Conservation (phyloP, 1,140 invertebrate species). For the Pseudomyrmex cubaensis region DNA sequence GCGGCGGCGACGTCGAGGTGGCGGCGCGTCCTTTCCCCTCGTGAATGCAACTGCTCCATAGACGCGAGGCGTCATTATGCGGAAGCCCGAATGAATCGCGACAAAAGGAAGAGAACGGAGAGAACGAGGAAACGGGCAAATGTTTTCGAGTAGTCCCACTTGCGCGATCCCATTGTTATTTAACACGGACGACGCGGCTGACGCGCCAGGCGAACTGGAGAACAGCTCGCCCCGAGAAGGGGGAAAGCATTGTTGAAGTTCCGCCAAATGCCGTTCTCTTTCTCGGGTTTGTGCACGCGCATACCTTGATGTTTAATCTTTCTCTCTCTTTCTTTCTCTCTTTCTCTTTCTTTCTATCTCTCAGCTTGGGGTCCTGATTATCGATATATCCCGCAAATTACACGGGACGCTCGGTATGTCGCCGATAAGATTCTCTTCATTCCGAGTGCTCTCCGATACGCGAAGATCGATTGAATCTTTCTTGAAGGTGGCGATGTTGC, state of each 20-base stretch:
- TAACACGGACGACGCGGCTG: constrained; percentile 67
- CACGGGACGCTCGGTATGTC: not conserved
- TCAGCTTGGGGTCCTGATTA: constrained; percentile 34
- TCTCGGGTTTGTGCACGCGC: constrained; percentile 28
- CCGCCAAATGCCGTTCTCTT: constrained; percentile 71
- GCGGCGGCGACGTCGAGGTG: not conserved
- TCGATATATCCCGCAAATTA: constrained; percentile 38
- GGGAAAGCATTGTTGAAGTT: constrained; percentile 71
- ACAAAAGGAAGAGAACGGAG: constrained; percentile 61
- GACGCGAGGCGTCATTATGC: constrained; percentile 75
- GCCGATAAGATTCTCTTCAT: constrained; percentile 22
- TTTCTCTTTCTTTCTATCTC: not conserved
- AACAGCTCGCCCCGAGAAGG: not conserved
- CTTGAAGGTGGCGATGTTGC: not conserved
- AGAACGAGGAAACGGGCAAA: constrained; percentile 68
- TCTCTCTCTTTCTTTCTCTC: too few species aligned
- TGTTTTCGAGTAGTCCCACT: constrained; percentile 77
- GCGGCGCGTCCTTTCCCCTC: constrained; percentile 39
- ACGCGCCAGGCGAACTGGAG: constrained; percentile 17
- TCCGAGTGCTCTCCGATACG: not conserved
- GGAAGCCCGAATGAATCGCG: constrained; percentile 75
- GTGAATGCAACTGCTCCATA: constrained; percentile 70
- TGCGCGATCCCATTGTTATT: constrained; percentile 76
- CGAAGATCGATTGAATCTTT: constrained; percentile 33
- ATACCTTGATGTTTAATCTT: constrained; percentile 41